Evolutionary conservation across 2,888 invertebrate genomes (phyloP), one percentile per base, ranked within the genome.

Genomic region (Nasonia oneida): DNA sequence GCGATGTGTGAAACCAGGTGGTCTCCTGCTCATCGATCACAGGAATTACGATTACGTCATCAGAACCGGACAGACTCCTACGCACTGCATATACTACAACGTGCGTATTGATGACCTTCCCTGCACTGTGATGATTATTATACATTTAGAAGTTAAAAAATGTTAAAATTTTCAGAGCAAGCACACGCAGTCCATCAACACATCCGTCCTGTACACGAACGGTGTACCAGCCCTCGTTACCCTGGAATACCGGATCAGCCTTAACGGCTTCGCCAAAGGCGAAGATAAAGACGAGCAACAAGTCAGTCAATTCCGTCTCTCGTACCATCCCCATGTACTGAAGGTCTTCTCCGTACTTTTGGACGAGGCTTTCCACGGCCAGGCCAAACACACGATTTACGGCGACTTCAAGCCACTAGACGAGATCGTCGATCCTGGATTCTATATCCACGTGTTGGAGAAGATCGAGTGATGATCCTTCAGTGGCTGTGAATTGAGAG

Each of bases 71-170:
- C 94, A 95, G 12, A 97, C 97, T 3, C 97, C 98, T 0, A 95
- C 96, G 53, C 97, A 97, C 92, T 97, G 97, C 90, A 96, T 98
- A 90, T 98, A 98, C 94, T 98, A 98, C 91, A 98, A 97, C 92
- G 98, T 98, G 94, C 96, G 96, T 95, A 1, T 47, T 12, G 12
- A 47, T 47, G 12, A 47, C 47, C 6, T 42, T 42, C 29, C 29
- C 42, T 42, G 6, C 42, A 42, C 8, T 42, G 5, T 1, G 6
- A 42, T 10, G 6, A 42, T 42, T 42, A 8, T 8, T 42, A 8
- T 42, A 42, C 8, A 29, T 29, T 42, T 42, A 8, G 6, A 42
- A 42, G 3, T 8, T 0, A 12, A 42, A 6, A 42, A 47, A 47
- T 47, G 12, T 47, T 47, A 53, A 53, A 61, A 1, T 8, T 93